Base-by-base conservation (phyloP, 2,797 vertebrate species). In the Pelochelys cantorii region DNA sequence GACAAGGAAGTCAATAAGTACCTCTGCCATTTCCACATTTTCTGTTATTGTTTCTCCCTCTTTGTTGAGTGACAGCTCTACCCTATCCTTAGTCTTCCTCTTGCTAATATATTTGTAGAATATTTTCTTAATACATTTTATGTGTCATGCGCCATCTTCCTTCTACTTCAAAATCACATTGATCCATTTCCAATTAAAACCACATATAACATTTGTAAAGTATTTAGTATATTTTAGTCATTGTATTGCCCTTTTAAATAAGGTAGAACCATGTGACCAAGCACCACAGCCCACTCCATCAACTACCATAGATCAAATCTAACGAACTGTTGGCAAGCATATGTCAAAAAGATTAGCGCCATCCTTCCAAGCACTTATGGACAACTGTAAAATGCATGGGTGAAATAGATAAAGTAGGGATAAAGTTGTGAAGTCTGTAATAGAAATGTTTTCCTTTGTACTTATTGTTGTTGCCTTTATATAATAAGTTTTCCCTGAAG, bases 401-500 rank as follows among this genome's bases (percentile, higher is more conserved):
- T 88, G 85, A 91, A 77, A 84, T 2, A 93, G 92, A 82, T 74
- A 84, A 37, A 9, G 34, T 71, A n/a, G 48, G 53, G 34, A 88
- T 90, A 90, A 92, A 95, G 92, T 93, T 94, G 88, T 75, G 86
- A 91, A 91, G 79, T 88, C 92, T 77, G 83, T 90, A 78, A 62
- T 84, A 87, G 92, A 93, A 95, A 83, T 96, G 89, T 92, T 93
- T 95, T 93, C 89, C 88, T 97, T 97, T 93, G 87, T 96, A 87
- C 92, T 96, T 88, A 14, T 62, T 86, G 56, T 86, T 90, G 86
- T 96, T 96, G 81, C 84, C 88, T 96, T 93, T 90, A 80, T 95
- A 83, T 94, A 96, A 94, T 96, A 92, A 90, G 92, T 96, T 97
- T 92, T 94, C 96, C 95, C 92, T 53, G 79, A 97, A 97, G 97